Evolutionary conservation across 2,113 vertebrate genomes (phyloP).

Genomic region (Zosterops japonicus): DNA sequence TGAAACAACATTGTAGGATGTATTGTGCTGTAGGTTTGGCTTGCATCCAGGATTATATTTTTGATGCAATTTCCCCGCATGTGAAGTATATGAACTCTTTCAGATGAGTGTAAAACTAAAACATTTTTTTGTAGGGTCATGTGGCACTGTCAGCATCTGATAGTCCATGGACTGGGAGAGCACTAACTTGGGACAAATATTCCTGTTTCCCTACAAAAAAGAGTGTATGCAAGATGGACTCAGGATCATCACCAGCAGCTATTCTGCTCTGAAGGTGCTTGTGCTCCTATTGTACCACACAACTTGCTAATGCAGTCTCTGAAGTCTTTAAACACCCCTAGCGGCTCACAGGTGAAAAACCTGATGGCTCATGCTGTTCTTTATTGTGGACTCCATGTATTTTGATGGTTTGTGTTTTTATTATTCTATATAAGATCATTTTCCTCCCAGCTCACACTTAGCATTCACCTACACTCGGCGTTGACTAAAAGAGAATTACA

Average conservation of each 20-base stretch:
- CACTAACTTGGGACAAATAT: not conserved
- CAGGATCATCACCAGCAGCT: not conserved
- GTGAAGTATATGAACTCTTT: not conserved
- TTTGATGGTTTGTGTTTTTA: not conserved
- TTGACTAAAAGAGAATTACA: not conserved
- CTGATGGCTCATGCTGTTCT: not conserved
- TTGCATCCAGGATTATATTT: not conserved
- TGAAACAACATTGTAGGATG: not conserved
- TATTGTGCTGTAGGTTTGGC: not conserved
- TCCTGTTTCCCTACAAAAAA: not conserved
- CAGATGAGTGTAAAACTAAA: not conserved
- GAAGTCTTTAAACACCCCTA: not conserved
- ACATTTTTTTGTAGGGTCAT: not conserved
- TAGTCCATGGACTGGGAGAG: not conserved
- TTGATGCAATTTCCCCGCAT: not conserved
- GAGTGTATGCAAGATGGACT: fast-evolving
- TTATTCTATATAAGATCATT: not conserved
- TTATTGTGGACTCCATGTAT: not conserved
- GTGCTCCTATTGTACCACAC: not conserved
- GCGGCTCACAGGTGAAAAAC: not conserved
- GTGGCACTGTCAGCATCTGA: not conserved
- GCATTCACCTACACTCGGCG: not conserved
- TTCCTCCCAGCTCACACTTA: not conserved
- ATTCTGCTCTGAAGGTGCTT: not conserved
- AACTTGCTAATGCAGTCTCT: not conserved